Percentiles rank a stretch among this genome's conserved stretches.
phyloP scores from a whole-genome alignment of 2,888 invertebrate genomes.

The Callyntrura guangdongensis region DNA sequence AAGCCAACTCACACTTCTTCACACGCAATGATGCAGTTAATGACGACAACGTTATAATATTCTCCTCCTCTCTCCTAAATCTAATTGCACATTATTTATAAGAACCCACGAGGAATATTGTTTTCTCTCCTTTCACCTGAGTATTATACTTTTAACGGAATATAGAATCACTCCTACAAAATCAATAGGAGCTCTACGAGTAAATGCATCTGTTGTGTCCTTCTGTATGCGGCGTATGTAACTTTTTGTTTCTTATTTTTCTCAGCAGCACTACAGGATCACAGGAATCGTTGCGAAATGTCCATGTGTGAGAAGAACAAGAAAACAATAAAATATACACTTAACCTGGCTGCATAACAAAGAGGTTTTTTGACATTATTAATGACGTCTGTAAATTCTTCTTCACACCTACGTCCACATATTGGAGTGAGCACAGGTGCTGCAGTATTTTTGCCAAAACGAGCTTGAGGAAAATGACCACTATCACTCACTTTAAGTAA shows the following conservation, averaged over 20 bases:
- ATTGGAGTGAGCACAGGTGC: not conserved
- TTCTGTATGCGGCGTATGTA: not conserved
- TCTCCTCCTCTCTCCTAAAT: not conserved
- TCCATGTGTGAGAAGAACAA: not conserved
- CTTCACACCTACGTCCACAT: not conserved
- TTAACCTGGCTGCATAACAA: not conserved
- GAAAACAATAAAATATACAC: not conserved
- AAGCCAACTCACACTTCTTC: too few relatives aligned
- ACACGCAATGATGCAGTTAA: too few relatives aligned
- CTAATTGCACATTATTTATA: not conserved
- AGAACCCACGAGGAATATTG: not conserved
- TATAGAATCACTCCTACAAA: constrained; percentile 15
- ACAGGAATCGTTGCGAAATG: constrained; percentile 1
- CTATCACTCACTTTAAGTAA: not conserved
- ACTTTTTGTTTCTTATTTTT: not conserved
- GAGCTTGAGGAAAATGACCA: not conserved
- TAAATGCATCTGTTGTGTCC: constrained; percentile 15
- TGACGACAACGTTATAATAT: not conserved
- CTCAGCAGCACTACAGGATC: too few relatives aligned
- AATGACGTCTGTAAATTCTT: constrained; percentile 8
- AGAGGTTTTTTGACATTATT: constrained; percentile 20
- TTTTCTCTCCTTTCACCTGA: constrained; percentile 28
- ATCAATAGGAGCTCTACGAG: constrained; percentile 37
- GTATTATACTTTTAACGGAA: not conserved
- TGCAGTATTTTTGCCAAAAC: not conserved